Percentiles rank a stretch among this genome's conserved stretches.
Evolutionary conservation across 2,113 vertebrate species (phyloP).

Genomic region (Trogon surrucura): DNA sequence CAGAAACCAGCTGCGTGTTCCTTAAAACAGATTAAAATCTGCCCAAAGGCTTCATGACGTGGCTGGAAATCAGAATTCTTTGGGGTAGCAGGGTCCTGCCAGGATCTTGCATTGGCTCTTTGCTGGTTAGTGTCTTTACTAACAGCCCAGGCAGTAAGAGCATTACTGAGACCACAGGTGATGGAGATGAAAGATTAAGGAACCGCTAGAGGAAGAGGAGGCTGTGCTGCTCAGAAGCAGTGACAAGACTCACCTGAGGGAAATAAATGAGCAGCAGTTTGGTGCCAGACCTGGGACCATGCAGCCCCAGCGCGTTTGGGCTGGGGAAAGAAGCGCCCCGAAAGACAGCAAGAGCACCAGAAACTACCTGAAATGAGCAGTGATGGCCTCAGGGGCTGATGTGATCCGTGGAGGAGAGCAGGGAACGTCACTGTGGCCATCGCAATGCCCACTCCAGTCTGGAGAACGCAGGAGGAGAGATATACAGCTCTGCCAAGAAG

Average conservation of each 20-base stretch:
- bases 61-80: background rate
- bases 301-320: background rate
- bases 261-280: background rate
- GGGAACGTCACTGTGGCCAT: background rate
- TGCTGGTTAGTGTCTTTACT: background rate
- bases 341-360: background rate
- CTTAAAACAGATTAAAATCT: background rate
- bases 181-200: background rate
- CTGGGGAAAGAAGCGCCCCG: background rate
- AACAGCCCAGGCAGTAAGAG: background rate
- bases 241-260: background rate
- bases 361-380: background rate
- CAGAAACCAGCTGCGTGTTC: background rate
- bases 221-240: background rate
- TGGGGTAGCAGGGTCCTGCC: background rate
- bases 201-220: background rate
- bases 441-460: background rate
- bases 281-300: background rate
- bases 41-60: background rate
- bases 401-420: background rate
- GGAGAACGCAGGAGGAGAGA: background rate
- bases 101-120: background rate
- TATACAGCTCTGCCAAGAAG: background rate
- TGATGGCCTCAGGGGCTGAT: accelerated
- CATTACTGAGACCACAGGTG: background rate